Conservation (phyloP, 2,888 invertebrate species). For the Chalcis sispes region DNA sequence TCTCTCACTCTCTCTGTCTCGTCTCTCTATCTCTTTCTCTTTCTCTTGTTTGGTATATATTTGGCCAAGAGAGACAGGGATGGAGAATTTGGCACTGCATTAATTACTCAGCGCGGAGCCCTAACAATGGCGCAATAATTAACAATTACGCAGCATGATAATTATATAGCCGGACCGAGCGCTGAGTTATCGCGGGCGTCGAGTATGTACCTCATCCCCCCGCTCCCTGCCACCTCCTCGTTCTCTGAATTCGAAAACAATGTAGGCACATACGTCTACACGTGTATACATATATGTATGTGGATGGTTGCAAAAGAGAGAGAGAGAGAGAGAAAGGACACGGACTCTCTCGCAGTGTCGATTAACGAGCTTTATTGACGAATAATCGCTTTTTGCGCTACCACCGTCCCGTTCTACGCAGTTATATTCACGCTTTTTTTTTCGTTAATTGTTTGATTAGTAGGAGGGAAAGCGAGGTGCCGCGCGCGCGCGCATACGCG, state of each 20-base stretch:
- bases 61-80: too few relatives aligned
- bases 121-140: slow-evolving; percentile 73
- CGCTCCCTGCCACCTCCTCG: too few relatives aligned
- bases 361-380: slow-evolving; percentile 45
- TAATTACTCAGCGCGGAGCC: slow-evolving; percentile 66
- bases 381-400: slow-evolving; percentile 24
- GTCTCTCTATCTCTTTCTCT: background rate
- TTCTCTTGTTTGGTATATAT: too few relatives aligned
- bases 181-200: slow-evolving; percentile 67
- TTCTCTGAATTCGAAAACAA: background rate
- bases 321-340: background rate
- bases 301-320: background rate
- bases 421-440: too few relatives aligned
- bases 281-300: background rate
- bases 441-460: too few relatives aligned
- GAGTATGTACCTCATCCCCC: too few relatives aligned
- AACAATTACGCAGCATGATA: slow-evolving; percentile 74
- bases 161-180: slow-evolving; percentile 68
- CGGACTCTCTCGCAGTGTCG: slow-evolving; percentile 20
- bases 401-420: too few relatives aligned
- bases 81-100: slow-evolving; percentile 66
- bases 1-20: background rate
- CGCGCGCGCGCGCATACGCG: too few relatives aligned
- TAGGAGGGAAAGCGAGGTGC: too few relatives aligned
- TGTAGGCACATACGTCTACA: background rate